Evolutionary conservation across 2,888 invertebrate species (phyloP), one percentile per base, ranked within the genome.

Genomic region (Eilema griseolum): DNA sequence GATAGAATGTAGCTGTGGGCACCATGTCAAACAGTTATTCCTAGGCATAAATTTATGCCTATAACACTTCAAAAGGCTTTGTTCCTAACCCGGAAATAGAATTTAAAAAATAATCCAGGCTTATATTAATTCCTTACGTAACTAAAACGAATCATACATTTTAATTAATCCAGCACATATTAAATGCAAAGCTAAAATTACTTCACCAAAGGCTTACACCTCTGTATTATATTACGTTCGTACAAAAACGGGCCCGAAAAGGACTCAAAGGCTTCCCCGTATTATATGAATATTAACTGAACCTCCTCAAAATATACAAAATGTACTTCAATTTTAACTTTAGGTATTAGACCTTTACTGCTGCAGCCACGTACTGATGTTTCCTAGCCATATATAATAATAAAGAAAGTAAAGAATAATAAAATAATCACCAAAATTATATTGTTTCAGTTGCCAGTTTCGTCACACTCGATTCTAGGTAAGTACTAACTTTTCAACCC

Each of bases 401-500:
- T n/a, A n/a, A n/a, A n/a, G n/a, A n/a, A n/a, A n/a, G n/a, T n/a
- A n/a, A n/a, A n/a, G n/a, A n/a, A n/a, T n/a, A n/a, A n/a, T 12
- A 37, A 46, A 46, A 20, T 46, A 46, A 20, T 46, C 20, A 20
- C 20, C 20, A 52, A 14, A 26, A 31, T 73, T 59, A 68, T 71
- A 62, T 80, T 76, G 67, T 80, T 74, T 31, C 76, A 80, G 79
- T 70, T 69, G 52, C n/a, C 67, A 72, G 70, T 71, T 70, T 69
- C 70, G 69, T 33, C 66, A 24, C 37, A 46, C 60, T 61, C 59
- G 69, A 71, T 37, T 66, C 26, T 78, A 78, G 75, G 79, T 71
- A 67, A 65, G 71, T 67, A 26, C 14, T 63, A 12, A 41, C 41
- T 41, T 33, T 33, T 33, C 8, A 33, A 33, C 31, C 31, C 31